phyloP scores from a whole-genome alignment of 2,113 vertebrate species.

The Phalacrocorax carbo region DNA sequence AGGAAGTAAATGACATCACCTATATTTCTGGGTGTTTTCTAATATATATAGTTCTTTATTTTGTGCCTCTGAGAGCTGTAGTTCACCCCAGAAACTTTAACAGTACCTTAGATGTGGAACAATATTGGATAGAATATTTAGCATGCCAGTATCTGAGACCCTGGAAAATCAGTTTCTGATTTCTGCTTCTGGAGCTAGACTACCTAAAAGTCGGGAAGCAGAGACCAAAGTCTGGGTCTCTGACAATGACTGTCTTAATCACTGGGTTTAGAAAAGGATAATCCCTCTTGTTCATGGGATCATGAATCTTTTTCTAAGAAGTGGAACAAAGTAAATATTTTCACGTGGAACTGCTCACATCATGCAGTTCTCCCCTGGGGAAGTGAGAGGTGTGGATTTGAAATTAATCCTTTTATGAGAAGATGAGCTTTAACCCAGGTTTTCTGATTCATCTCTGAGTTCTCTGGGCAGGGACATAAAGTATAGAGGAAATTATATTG shows the following conservation, averaged over 20 bases:
- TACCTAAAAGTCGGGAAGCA: not conserved
- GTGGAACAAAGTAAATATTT: not conserved
- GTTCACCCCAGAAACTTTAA: not conserved
- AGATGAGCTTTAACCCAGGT: not conserved
- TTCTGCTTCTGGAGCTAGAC: not conserved
- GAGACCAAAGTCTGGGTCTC: not conserved
- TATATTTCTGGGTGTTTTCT: not conserved
- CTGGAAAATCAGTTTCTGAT: not conserved
- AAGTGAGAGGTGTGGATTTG: not conserved
- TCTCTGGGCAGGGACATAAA: not conserved
- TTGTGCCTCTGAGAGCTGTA: not conserved
- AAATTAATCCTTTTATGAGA: not conserved
- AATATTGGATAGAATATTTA: not conserved
- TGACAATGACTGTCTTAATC: not conserved
- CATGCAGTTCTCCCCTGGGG: rapidly evolving
- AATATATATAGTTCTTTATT: not conserved
- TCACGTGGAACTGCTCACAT: not conserved
- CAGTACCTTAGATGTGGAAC: not conserved
- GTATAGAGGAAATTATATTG: not conserved
- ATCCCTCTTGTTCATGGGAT: not conserved
- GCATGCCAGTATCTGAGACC: not conserved
- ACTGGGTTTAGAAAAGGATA: not conserved
- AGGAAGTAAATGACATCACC: not conserved
- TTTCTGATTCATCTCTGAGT: not conserved
- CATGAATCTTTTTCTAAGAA: not conserved